phyloP scores from a whole-genome alignment of 2,888 invertebrate species.

The Andrena praecox region DNA sequence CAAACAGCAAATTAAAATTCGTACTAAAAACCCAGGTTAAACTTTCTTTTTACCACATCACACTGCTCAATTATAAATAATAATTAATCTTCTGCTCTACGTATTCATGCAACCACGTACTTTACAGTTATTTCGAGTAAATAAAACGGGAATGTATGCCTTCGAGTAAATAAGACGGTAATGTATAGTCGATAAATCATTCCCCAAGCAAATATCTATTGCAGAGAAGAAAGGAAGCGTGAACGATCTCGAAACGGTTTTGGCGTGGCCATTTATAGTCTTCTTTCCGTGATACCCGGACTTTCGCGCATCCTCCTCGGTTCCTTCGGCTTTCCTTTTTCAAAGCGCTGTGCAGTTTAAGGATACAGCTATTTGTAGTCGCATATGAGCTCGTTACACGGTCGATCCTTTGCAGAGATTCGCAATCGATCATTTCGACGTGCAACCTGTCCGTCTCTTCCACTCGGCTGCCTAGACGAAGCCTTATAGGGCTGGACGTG shows the following conservation, averaged over 20 bases:
- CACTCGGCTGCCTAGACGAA: constrained; percentile 60
- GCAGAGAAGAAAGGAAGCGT: neutral
- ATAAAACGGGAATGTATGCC: too few relatives aligned
- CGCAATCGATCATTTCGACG: constrained; percentile 58
- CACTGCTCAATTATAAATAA: too few relatives aligned
- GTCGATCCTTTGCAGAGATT: constrained; percentile 32
- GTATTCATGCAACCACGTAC: too few relatives aligned
- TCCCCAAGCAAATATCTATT: neutral
- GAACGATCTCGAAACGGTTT: constrained; percentile 2
- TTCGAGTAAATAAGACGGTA: too few relatives aligned
- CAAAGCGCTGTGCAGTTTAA: neutral
- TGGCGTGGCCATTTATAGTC: constrained; percentile 6
- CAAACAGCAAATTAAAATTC: too few relatives aligned
- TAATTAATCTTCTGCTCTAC: too few relatives aligned
- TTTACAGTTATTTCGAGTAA: too few relatives aligned
- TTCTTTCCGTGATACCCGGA: neutral
- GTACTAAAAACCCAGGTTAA: too few relatives aligned
- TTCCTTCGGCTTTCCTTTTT: neutral
- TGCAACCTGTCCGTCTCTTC: constrained; percentile 51
- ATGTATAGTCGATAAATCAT: constrained; percentile 24
- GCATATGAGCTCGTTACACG: constrained; percentile 38
- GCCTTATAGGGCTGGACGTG: constrained; percentile 56
- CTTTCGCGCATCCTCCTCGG: constrained; percentile 1
- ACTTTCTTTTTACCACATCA: too few relatives aligned
- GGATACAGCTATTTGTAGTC: constrained; percentile 19